A percentile compares a stretch with the other conserved stretches of the same genome.
phyloP scores from a whole-genome alignment of 2,797 vertebrate genomes.

The Podarcis lilfordi region DNA sequence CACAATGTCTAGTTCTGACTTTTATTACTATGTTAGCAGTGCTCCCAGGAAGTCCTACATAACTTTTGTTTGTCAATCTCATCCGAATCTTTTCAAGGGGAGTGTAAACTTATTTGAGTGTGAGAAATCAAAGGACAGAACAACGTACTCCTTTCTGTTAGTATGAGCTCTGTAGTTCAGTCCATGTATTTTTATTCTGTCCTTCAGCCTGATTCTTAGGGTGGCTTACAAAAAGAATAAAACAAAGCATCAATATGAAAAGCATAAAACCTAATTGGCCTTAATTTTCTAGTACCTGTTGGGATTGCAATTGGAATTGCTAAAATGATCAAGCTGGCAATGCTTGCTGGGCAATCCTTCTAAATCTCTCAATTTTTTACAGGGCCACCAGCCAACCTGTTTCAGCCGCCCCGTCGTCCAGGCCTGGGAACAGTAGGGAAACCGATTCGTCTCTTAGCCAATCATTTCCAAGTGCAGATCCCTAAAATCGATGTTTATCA shows the following conservation, averaged over 20 bases:
- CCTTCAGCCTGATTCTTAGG: background rate
- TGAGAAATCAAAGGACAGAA: background rate
- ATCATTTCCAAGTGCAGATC: constrained; percentile 99
- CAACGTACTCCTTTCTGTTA: background rate
- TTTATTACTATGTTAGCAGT: background rate
- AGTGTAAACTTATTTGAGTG: background rate
- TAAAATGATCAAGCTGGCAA: background rate
- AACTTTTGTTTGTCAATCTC: background rate
- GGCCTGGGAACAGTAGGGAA: constrained; percentile 98
- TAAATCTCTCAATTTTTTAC: background rate
- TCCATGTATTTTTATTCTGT: background rate
- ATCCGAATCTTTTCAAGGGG: background rate
- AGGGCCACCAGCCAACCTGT: constrained; percentile 91
- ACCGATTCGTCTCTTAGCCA: constrained; percentile 96
- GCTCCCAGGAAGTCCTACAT: background rate
- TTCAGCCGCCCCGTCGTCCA: constrained; percentile 96
- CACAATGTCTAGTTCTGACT: background rate
- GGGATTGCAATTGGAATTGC: background rate
- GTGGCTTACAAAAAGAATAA: background rate
- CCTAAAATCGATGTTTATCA: constrained; percentile 99
- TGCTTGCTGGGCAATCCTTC: background rate
- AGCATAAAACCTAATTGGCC: background rate
- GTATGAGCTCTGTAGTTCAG: background rate
- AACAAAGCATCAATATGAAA: background rate
- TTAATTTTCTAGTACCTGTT: background rate